Conservation (phyloP, 2,113 vertebrate species). For the Hippotragus niger region DNA sequence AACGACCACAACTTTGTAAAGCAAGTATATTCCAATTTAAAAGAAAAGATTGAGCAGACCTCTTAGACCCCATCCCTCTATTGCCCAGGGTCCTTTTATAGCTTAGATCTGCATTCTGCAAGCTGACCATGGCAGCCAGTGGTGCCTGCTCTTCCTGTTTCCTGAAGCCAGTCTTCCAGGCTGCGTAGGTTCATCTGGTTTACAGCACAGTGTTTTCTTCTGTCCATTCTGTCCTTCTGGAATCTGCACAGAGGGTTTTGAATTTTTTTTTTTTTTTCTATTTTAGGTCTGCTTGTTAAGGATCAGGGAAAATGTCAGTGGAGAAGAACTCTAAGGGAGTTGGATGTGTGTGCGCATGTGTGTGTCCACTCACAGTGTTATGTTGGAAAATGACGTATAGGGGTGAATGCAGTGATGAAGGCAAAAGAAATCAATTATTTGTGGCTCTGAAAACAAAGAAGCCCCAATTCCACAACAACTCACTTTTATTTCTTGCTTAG, state of each 20-base stretch:
- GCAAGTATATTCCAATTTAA: not conserved
- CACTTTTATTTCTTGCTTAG: not conserved
- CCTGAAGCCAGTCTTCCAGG: not conserved
- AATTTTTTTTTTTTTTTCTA: not conserved
- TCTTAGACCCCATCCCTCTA: not conserved
- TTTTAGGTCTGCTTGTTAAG: not conserved
- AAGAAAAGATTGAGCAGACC: not conserved
- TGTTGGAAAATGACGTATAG: not conserved
- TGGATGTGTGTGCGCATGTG: fast-evolving
- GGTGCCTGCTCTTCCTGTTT: not conserved
- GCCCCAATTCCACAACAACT: not conserved
- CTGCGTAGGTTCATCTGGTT: not conserved
- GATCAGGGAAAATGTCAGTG: not conserved
- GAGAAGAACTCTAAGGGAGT: not conserved
- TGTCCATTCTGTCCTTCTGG: not conserved
- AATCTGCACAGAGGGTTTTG: not conserved
- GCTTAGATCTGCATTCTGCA: fast-evolving
- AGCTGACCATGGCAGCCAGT: fast-evolving
- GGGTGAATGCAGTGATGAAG: not conserved
- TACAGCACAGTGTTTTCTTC: not conserved
- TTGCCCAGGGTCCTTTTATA: not conserved
- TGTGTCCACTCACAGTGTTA: not conserved
- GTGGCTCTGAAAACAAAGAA: not conserved
- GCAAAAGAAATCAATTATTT: not conserved
- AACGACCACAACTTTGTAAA: not conserved